phyloP scores from a whole-genome alignment of 2,113 vertebrate genomes.

The Planiliza haematocheilus region DNA sequence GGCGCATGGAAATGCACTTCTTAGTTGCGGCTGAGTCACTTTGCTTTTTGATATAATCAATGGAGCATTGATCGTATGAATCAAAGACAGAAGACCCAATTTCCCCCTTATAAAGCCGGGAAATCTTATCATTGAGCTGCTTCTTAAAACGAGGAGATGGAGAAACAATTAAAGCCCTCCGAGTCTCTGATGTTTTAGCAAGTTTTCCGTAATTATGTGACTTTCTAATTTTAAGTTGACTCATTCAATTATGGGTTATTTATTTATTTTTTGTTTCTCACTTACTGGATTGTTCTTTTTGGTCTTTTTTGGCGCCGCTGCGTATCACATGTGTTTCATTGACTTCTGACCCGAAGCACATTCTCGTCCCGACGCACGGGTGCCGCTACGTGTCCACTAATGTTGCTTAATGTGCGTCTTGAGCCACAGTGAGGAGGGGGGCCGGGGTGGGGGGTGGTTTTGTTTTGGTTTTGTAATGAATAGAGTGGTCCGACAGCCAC shows the following conservation, averaged over 20 bases:
- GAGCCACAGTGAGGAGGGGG: slow-evolving; percentile 9
- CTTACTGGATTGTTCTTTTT: not conserved
- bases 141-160: not conserved
- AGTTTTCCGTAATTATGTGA: not conserved
- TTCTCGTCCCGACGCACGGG: too few relatives aligned
- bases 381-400: not conserved
- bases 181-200: not conserved
- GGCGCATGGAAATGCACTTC: not conserved
- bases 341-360: slow-evolving; percentile 9
- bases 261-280: not conserved
- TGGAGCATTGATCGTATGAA: not conserved
- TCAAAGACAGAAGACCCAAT: not conserved
- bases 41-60: not conserved
- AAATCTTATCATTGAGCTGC: not conserved
- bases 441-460: slow-evolving; percentile 23
- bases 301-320: not conserved
- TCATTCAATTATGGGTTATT: not conserved
- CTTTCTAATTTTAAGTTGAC: not conserved
- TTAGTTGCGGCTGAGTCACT: not conserved
- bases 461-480: slow-evolving; percentile 69
- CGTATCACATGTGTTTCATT: not conserved
- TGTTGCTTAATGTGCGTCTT: slow-evolving; percentile 39
- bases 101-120: not conserved
- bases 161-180: too few relatives aligned
- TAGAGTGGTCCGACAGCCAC: slow-evolving; percentile 59